A percentile compares a stretch with the other conserved stretches of the same genome.
Evolutionary conservation across 2,113 vertebrate genomes (phyloP).

Genomic region (Anolis carolinensis): DNA sequence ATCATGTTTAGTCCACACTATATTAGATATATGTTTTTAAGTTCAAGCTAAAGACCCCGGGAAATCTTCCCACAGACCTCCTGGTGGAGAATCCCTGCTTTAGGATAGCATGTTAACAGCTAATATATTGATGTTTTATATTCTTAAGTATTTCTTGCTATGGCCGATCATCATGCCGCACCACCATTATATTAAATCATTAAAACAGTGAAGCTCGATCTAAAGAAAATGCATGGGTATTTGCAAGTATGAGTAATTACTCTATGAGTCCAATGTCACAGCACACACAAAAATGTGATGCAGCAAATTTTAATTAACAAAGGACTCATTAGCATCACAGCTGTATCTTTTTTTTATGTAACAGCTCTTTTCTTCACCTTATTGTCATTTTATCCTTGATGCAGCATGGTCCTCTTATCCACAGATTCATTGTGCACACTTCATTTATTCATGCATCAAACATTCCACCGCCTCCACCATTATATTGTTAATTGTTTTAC

Average conservation of each 20-base stretch:
- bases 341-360: not conserved
- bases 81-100: no score
- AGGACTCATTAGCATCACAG: not conserved
- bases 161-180: not conserved
- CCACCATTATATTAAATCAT: not conserved
- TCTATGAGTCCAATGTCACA: not conserved
- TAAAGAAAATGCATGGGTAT: not conserved
- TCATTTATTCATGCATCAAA: no score
- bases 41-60: no score
- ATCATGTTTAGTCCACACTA: no score
- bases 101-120: no score
- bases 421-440: no score
- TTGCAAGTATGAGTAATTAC: not conserved
- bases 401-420: no score
- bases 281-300: not conserved
- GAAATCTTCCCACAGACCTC: no score
- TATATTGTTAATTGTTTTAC: no score
- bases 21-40: no score
- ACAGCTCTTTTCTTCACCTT: not conserved
- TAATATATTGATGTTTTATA: no score
- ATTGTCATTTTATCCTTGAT: not conserved
- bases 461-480: no score
- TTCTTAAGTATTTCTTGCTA: not conserved
- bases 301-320: slow-evolving; percentile 15
- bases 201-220: not conserved